Evolutionary conservation across 2,888 invertebrate species (phyloP).

Genomic region (Melanostoma scalare): DNA sequence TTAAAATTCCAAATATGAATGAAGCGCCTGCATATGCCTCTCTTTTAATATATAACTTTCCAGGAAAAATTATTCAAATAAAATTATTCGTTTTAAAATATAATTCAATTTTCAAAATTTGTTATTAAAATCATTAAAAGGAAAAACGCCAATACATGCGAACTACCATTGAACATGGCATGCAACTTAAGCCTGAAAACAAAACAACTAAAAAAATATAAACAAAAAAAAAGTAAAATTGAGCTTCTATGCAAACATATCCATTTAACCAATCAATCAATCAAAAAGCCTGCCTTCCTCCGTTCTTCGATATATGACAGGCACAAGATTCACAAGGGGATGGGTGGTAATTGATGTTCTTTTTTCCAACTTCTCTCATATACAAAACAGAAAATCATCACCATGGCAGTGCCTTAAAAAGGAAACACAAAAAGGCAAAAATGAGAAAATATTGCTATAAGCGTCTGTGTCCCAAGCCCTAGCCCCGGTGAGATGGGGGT

Average conservation of each 20-base stretch:
- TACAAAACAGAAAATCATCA: constrained; percentile 27
- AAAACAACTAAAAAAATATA: constrained; percentile 12
- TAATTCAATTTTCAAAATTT: too few species aligned
- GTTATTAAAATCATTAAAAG: too few species aligned
- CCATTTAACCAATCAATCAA: constrained; percentile 36
- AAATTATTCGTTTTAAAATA: too few species aligned
- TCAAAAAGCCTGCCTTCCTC: constrained; percentile 25
- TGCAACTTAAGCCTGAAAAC: neutral
- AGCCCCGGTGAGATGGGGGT: neutral
- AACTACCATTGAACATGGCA: too few species aligned
- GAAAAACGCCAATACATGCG: too few species aligned
- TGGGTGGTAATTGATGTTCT: constrained; percentile 28
- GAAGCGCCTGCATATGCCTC: too few species aligned
- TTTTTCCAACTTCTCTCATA: constrained; percentile 40
- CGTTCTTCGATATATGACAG: neutral
- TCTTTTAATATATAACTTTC: too few species aligned
- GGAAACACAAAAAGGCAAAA: constrained; percentile 32
- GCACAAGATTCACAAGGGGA: neutral
- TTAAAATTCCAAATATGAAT: too few species aligned
- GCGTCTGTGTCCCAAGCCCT: neutral
- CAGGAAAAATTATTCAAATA: too few species aligned
- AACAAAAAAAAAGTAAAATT: neutral
- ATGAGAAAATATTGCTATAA: neutral
- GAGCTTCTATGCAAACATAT: constrained; percentile 1
- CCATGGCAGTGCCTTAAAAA: constrained; percentile 17